Evolutionary conservation across 2,797 vertebrate species (phyloP).

Genomic region (Pristis pectinata): DNA sequence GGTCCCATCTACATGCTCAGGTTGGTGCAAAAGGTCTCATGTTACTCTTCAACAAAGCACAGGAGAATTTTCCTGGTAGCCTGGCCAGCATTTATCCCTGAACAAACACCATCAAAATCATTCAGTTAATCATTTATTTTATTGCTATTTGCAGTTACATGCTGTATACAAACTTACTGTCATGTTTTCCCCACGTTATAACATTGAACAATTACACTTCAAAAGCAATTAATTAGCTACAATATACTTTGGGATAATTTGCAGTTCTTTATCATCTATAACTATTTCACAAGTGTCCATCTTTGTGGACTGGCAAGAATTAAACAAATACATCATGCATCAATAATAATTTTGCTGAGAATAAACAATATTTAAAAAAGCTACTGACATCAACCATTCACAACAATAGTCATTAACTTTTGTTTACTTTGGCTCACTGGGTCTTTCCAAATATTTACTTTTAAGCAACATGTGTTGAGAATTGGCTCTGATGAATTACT

Average conservation of each 20-base stretch:
- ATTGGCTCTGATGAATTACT: not conserved
- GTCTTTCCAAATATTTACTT: constrained; percentile 20
- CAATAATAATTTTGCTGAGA: constrained; percentile 3
- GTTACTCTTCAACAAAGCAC: not conserved
- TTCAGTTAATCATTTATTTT: not conserved
- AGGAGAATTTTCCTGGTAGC: not conserved
- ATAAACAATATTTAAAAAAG: not conserved
- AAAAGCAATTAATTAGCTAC: not conserved
- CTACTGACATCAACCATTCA: not conserved
- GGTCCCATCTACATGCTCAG: not conserved
- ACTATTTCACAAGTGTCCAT: not conserved
- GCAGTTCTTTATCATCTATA: not conserved
- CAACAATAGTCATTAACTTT: constrained; percentile 5
- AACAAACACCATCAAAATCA: not conserved
- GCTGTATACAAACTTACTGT: not conserved
- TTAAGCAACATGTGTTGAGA: not conserved
- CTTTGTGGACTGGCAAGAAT: not conserved
- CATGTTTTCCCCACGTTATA: not conserved
- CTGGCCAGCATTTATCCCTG: not conserved
- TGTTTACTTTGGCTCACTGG: constrained; percentile 4
- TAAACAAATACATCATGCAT: not conserved
- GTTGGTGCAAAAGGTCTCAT: not conserved
- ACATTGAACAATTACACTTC: not conserved
- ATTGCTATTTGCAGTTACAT: not conserved
- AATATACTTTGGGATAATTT: not conserved